These are phyloP conservation scores for Thalassaphorura encarpata DNA, from an alignment of 1,140 invertebrate genomes.

Conservation along the genomic window DNA sequence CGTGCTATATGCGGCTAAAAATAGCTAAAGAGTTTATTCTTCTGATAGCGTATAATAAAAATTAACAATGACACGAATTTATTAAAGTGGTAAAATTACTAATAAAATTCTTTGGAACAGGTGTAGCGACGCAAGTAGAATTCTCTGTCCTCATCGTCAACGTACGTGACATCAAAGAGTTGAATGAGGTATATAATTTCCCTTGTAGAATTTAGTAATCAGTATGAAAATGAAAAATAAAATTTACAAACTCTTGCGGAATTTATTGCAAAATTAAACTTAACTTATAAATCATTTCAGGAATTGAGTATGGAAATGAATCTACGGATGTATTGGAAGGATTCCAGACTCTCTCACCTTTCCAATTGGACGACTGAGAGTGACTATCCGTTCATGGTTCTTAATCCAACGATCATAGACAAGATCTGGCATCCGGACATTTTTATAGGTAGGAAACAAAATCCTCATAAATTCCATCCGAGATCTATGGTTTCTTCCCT, in stretches of 20 bases:
- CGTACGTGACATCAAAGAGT: slow-evolving; percentile 32
- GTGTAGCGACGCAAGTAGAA: slow-evolving; percentile 24
- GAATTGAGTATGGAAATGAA: slow-evolving; percentile 33
- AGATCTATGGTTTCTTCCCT: background rate
- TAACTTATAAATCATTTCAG: slow-evolving; percentile 13
- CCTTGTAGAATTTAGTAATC: background rate
- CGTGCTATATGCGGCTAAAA: no score
- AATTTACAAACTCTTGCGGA: background rate
- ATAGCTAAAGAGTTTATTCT: no score
- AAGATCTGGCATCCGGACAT: slow-evolving; percentile 31
- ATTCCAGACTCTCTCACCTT: slow-evolving; percentile 27
- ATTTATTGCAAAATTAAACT: background rate
- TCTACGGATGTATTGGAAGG: slow-evolving; percentile 32
- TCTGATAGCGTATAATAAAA: no score
- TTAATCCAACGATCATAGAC: slow-evolving; percentile 27
- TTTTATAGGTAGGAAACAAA: slow-evolving; percentile 21
- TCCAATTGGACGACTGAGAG: slow-evolving; percentile 15
- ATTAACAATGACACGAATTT: no score
- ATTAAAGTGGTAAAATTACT: no score
- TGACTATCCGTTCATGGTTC: slow-evolving; percentile 23
- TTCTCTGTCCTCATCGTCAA: slow-evolving; percentile 32
- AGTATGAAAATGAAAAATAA: background rate
- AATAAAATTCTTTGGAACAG: no score
- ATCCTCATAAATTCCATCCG: background rate
- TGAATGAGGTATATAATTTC: slow-evolving; percentile 26